phyloP scores from a whole-genome alignment of 2,797 vertebrate genomes.

The Gallinago solitaria region DNA sequence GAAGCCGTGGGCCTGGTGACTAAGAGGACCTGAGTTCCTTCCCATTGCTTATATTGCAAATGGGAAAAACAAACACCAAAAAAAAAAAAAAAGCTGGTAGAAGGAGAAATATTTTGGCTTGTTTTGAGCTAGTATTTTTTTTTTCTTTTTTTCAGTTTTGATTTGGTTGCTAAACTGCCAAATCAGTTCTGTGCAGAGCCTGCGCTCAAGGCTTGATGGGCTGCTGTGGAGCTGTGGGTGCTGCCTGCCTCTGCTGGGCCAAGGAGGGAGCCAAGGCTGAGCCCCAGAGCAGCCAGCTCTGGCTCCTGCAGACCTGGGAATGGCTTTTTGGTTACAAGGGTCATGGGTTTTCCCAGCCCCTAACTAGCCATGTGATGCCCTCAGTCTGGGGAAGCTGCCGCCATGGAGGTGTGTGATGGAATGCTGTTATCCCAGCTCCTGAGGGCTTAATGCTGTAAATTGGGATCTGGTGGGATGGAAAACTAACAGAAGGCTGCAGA shows the following conservation, averaged over 20 bases:
- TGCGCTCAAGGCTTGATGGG: background rate
- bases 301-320: background rate
- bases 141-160: background rate
- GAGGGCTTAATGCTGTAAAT: background rate
- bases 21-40: slow-evolving; percentile 6
- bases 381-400: background rate
- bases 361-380: rapidly evolving
- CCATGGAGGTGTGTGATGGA: rapidly evolving
- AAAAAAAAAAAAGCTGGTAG: background rate
- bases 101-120: slow-evolving; percentile 62
- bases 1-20: background rate
- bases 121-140: background rate
- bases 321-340: background rate
- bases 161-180: slow-evolving; percentile 22
- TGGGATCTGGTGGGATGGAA: rapidly evolving
- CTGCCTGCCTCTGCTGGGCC: background rate
- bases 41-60: background rate
- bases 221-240: slow-evolving; percentile 20
- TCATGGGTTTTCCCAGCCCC: background rate
- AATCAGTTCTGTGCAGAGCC: background rate
- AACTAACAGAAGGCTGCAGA: background rate
- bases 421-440: background rate
- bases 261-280: background rate
- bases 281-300: background rate
- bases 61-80: background rate